Evolutionary conservation across 2,888 invertebrate species (phyloP), one percentile per base, ranked within the genome.

Genomic region (Eupithecia insigniata): DNA sequence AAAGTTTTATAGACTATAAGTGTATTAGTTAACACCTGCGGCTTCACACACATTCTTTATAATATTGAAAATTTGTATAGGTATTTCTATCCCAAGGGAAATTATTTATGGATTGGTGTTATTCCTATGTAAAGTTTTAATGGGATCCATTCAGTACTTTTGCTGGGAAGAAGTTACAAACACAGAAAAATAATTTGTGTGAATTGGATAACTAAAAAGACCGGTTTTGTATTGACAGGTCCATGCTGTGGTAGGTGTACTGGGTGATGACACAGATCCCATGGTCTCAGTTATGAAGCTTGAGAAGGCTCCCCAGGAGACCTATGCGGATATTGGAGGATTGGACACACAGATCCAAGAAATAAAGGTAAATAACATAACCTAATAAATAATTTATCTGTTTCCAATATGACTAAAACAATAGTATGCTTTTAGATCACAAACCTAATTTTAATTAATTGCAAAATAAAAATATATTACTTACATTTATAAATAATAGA

Each of bases 261-360:
- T 99, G n/a, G 97, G 98, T 32, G 99, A 99, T 92, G 99, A 99
- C 87, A 99, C 99, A 16, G 99, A 99, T 92, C 99, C 99, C 6
- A 99, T 99, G 99, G 99, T 99, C 3, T 99, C 99, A 16, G 99
- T 99, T 1, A 99, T 99, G 99, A 99, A 99, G 90, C 93, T 99
- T 64, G 99, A 99, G 88, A 99, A 99, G 87, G 99, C 99, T 12
- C 99, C 99, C 0, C 99, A 99, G 89, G 99, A 99, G 93, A 99
- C 99, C 0, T 99, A 99, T 89, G 99, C 99, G 18, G 99, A 99
- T 92, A 99, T 99, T 89, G 99, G 99, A 85, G 99, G 99, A 22
- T 94, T 99, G 16, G 99, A 99, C 87, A 98, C 97, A 46, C 99
- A 99, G 92, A 99, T 99, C 87, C 99, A 94, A 74, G 94, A 94